phyloP scores from a whole-genome alignment of 2,113 vertebrate genomes.

The Xyliphius kryptos region DNA sequence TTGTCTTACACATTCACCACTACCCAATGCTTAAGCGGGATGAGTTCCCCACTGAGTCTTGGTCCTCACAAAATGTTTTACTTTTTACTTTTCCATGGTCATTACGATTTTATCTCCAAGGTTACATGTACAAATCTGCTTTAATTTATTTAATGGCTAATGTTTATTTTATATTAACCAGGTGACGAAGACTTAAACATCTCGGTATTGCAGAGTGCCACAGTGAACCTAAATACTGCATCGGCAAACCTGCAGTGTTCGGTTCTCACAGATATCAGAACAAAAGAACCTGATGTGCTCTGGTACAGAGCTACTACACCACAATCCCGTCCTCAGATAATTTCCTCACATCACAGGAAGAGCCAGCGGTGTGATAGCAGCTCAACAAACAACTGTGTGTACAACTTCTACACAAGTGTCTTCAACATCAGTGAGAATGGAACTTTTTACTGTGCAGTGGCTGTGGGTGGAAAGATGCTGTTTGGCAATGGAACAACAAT shows the following conservation, averaged over 20 bases:
- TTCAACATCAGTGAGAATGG: constrained; percentile 34
- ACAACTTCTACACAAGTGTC: constrained; percentile 37
- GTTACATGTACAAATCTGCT: too few relatives aligned
- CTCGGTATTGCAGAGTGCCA: too few relatives aligned
- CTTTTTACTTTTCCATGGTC: too few relatives aligned
- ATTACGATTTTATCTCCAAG: too few relatives aligned
- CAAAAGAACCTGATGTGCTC: constrained; percentile 20
- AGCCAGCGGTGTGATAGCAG: constrained; percentile 1
- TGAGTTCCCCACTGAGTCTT: too few relatives aligned
- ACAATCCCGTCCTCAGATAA: constrained; percentile 15
- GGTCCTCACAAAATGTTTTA: too few relatives aligned
- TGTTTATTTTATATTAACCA: too few relatives aligned
- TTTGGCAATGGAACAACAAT: constrained; percentile 42
- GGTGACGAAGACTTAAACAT: too few relatives aligned
- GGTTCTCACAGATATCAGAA: constrained; percentile 18
- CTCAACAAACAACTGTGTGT: constrained; percentile 29
- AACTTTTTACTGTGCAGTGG: constrained; percentile 51
- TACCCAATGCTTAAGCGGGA: too few relatives aligned
- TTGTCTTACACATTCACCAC: too few relatives aligned
- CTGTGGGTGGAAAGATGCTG: constrained; percentile 45
- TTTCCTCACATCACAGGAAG: constrained; percentile 29
- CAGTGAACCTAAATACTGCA: too few relatives aligned
- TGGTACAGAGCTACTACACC: constrained; percentile 23
- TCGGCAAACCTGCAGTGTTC: constrained; percentile 44
- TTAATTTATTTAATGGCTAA: too few relatives aligned